Base-by-base conservation (phyloP, 2,888 invertebrate species). In the Mesoligia furuncula region DNA sequence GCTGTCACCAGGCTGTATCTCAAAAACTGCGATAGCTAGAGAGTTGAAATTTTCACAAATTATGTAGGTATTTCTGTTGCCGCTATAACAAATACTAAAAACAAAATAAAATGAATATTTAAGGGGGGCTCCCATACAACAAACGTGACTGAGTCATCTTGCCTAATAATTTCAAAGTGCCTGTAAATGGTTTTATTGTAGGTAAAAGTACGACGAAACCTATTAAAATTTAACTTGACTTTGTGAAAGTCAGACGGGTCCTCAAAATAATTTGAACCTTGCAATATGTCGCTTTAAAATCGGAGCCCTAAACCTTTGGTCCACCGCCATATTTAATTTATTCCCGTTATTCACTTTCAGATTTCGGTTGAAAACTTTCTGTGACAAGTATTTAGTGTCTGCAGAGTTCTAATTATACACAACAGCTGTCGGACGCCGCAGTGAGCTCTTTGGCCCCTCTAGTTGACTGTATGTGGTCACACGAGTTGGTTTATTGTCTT, bases 391-490 rank as follows among this genome's bases (percentile, higher is more conserved):
- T 61, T 57, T 61, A 75, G 45, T 59, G 64, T 82, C 42, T 65
- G 57, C 15, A 17, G 31, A 42, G 65, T 59, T 57, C 42, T 82
- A 77, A 77, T 69, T 82, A 65, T 65, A 77, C 51, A 65, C 27
- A 82, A 77, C 83, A 65, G 77, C 77, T 80, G 68, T 68, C 24
- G 17, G 77, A 59, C 24, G 27, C 68, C 42, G 68, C 67, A 64
- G 48, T 42, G 57, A 68, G 64, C 64, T 48, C 20, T 51, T 57
- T 45, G 67, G 62, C 13, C 51, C 4, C 17, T 42, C 79, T 67
- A 71, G 71, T 71, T 68, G 83, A 62, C 76, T 67, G 59, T 39
- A 57, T 48, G 84, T 45, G 84, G 79, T 73, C 65, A 48, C 48
- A 76, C 64, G 31, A 77, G 48, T 73, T 66, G 8, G 67, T 77